These are phyloP conservation scores for Plecturocebus donacophilus DNA, from an alignment of 2,113 vertebrate genomes.

Conservation along the genomic window DNA sequence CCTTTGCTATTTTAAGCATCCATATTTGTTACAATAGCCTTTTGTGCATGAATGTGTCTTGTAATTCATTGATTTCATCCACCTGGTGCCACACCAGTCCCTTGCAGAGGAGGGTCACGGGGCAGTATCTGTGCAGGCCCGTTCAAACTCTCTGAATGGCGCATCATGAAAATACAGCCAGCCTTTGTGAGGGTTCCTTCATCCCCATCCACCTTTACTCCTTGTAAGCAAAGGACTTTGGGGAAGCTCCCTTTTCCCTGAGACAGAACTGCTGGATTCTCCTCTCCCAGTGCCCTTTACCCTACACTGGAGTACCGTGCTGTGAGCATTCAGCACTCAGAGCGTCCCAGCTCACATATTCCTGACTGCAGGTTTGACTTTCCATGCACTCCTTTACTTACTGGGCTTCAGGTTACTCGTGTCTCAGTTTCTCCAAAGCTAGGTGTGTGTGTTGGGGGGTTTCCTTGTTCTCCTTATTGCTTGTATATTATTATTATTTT, in stretches of 20 bases:
- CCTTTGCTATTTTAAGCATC: background rate
- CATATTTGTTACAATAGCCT: background rate
- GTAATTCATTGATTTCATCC: background rate
- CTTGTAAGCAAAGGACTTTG: background rate
- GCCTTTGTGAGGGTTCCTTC: background rate
- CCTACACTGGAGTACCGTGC: accelerated
- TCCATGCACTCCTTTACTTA: accelerated
- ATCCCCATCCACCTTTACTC: too few relatives aligned
- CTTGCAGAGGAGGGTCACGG: too few relatives aligned
- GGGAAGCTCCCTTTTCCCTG: background rate
- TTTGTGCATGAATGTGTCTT: background rate
- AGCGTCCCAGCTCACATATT: accelerated
- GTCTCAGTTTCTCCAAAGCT: background rate
- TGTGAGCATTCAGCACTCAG: accelerated
- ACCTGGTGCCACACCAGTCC: background rate
- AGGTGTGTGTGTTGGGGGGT: background rate
- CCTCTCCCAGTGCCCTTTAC: accelerated
- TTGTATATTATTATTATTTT: background rate
- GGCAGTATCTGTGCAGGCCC: accelerated
- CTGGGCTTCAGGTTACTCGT: background rate
- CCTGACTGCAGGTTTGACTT: background rate
- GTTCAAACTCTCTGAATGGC: background rate
- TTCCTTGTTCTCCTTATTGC: background rate
- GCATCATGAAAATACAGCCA: background rate
- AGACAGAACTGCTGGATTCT: background rate